A percentile compares a stretch with the other conserved stretches of the same genome.
Conservation (phyloP, 2,888 invertebrate species). For the Nephrotoma flavescens region DNA sequence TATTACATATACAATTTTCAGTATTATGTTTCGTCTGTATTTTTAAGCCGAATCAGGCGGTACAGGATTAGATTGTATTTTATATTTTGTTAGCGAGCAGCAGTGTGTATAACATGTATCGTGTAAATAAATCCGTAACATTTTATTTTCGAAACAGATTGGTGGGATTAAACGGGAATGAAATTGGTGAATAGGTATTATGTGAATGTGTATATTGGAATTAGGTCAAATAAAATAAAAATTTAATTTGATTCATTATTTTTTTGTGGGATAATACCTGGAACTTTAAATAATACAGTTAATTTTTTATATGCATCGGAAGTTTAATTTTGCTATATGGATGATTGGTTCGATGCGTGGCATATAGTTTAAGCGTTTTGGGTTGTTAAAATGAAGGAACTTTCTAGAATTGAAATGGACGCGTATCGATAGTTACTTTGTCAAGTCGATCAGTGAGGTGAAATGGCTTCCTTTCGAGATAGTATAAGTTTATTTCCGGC, state of each 20-base stretch:
- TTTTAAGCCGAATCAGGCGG: neutral
- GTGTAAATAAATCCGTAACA: neutral
- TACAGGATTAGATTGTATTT: neutral
- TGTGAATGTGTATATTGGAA: neutral
- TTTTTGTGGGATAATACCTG: neutral
- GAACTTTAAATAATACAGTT: neutral
- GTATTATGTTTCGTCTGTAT: neutral
- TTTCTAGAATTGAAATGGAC: too few species aligned
- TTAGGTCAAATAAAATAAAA: neutral
- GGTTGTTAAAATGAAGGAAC: too few species aligned
- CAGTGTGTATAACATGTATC: neutral
- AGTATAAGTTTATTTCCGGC: too few species aligned
- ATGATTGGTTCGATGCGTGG: too few species aligned
- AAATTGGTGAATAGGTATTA: neutral
- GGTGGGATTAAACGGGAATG: neutral
- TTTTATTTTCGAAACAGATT: neutral
- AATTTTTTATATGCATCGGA: too few species aligned
- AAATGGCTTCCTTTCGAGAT: too few species aligned
- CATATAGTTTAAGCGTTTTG: too few species aligned
- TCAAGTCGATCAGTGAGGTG: too few species aligned
- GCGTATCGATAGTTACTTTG: rapidly evolving
- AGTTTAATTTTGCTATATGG: too few species aligned
- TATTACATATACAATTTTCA: neutral
- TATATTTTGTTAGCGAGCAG: neutral
- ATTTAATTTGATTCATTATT: neutral